A percentile compares a stretch with the other conserved stretches of the same genome.
Conservation (phyloP, 2,888 invertebrate species). For the Palloptera scutellata region DNA sequence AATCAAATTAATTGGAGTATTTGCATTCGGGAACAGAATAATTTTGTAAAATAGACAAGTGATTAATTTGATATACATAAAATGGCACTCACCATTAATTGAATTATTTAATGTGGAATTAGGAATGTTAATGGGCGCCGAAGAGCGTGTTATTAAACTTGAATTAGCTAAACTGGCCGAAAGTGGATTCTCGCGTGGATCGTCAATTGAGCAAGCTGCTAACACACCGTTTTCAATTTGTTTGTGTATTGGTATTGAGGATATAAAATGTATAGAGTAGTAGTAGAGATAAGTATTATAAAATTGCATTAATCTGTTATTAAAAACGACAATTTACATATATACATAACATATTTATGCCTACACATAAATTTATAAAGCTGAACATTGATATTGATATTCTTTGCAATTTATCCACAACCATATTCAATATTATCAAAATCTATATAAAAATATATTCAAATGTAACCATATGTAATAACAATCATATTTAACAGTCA, state of each 20-base stretch:
- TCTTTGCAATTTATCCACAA: conserved; percentile 55
- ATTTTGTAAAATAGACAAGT: neutral
- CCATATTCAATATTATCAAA: conserved; percentile 41
- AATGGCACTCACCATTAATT: conserved; percentile 59
- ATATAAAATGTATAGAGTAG: neutral
- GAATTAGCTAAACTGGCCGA: conserved; percentile 79
- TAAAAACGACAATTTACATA: neutral
- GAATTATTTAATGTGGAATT: conserved; percentile 67
- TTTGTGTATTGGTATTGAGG: too few relatives aligned
- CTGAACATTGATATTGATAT: neutral
- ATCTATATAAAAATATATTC: conserved; percentile 14
- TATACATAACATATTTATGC: neutral
- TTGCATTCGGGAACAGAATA: neutral
- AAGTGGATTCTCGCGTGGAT: conserved; percentile 74
- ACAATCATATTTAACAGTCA: conserved; percentile 21
- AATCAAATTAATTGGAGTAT: neutral
- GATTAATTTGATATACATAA: conserved; percentile 14
- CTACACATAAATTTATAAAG: neutral
- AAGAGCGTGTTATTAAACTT: conserved; percentile 75
- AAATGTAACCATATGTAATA: too few relatives aligned
- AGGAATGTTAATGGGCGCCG: conserved; percentile 92
- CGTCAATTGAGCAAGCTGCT: conserved; percentile 75
- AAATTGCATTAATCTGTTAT: neutral
- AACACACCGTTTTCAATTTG: too few relatives aligned
- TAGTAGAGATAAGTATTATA: conserved; percentile 12